Evolutionary conservation across 2,113 vertebrate genomes (phyloP).

Genomic region (Riparia riparia): DNA sequence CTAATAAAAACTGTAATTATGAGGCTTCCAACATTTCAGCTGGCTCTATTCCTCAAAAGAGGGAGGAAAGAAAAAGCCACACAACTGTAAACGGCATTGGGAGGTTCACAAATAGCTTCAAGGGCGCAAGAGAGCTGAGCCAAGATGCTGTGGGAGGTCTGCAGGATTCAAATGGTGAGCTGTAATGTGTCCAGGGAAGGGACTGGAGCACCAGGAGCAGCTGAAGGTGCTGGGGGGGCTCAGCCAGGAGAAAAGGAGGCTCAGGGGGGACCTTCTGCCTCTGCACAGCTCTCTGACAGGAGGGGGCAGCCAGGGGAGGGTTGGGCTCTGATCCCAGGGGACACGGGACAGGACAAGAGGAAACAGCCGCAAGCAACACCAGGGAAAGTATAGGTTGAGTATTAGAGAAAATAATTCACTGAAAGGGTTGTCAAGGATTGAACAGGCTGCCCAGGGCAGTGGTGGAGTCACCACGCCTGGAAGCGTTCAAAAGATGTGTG

Average conservation of each 20-base stretch:
- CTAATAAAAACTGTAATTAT: neutral
- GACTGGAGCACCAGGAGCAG: neutral
- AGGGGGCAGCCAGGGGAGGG: rapidly evolving
- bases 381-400: neutral
- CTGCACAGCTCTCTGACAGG: neutral
- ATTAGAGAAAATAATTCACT: neutral
- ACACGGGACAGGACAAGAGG: neutral
- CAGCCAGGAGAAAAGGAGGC: neutral
- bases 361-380: neutral
- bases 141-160: neutral
- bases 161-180: neutral
- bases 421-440: neutral
- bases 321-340: neutral
- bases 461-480: neutral
- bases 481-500: neutral
- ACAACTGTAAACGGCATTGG: neutral
- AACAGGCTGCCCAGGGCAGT: neutral
- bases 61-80: neutral
- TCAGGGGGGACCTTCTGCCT: neutral
- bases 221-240: neutral
- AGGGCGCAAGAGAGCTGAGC: rapidly evolving
- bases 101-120: neutral
- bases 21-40: neutral
- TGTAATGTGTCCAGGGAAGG: neutral
- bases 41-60: neutral